phyloP scores from a whole-genome alignment of 1,140 invertebrate genomes.

The Agrilus planipennis region DNA sequence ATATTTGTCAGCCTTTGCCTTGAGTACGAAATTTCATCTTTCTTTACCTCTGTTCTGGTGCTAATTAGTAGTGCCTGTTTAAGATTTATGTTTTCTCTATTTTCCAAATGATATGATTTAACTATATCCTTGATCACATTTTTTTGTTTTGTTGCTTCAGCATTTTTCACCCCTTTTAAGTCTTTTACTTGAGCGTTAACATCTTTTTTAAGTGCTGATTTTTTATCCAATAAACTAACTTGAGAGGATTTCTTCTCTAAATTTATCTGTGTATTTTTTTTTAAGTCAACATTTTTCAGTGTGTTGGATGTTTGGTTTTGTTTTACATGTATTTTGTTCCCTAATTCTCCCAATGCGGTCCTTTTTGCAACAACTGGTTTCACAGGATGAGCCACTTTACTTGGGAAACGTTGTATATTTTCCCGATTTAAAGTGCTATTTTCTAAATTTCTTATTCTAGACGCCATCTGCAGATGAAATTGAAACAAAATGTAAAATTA shows the following conservation, averaged over 20 bases:
- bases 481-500: no score
- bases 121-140: no score
- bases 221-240: neutral
- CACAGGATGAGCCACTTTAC: slow-evolving; percentile 5
- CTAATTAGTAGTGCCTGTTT: no score
- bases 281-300: no score
- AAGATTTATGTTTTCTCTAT: no score
- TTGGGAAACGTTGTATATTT: slow-evolving; percentile 10
- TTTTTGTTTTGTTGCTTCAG: neutral
- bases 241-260: neutral
- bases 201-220: neutral
- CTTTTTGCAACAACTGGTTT: slow-evolving; percentile 11
- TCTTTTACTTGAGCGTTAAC: neutral
- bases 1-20: slow-evolving; percentile 11
- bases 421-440: slow-evolving; percentile 8
- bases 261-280: no score
- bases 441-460: neutral
- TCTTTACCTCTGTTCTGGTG: no score
- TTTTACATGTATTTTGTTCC: slow-evolving; percentile 13
- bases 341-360: slow-evolving; percentile 18
- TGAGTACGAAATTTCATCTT: slow-evolving; percentile 11
- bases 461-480: no score
- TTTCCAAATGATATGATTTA: no score
- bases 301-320: neutral
- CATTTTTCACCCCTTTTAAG: neutral